Percentiles rank a stretch among this genome's conserved stretches.
Evolutionary conservation across 2,888 invertebrate species (phyloP).

Genomic region (Thera obeliscata): DNA sequence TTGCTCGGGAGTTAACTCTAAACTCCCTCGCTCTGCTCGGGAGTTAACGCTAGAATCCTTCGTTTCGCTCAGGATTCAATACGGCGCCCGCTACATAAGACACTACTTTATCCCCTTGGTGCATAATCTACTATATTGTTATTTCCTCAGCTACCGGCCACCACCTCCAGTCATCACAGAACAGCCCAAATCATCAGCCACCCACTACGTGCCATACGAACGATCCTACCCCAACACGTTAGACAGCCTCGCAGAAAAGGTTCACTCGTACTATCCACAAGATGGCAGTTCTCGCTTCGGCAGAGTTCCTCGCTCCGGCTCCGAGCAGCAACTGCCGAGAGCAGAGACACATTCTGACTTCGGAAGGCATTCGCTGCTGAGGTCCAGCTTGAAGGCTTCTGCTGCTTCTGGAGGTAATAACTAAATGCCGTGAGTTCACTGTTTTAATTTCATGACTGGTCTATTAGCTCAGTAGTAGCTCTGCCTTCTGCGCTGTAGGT

Average conservation of each 20-base stretch:
- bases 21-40: no score
- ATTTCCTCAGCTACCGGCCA: constrained; percentile 86
- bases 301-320: constrained; percentile 93
- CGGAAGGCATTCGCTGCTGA: constrained; percentile 91
- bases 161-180: constrained; percentile 96
- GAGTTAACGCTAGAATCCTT: no score
- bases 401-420: constrained; percentile 66
- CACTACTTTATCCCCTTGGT: no score
- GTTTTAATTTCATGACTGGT: no score
- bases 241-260: constrained; percentile 96
- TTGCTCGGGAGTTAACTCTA: no score
- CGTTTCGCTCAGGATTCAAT: no score
- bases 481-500: no score
- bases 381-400: constrained; percentile 91
- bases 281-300: constrained; percentile 75
- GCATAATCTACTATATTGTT: background rate
- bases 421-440: background rate
- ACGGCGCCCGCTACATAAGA: no score
- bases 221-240: constrained; percentile 93
- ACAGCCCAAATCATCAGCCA: constrained; percentile 92
- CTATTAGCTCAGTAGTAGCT: no score
- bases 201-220: constrained; percentile 94
- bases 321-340: constrained; percentile 94
- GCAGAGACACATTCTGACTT: constrained; percentile 94
- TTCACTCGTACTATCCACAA: constrained; percentile 91